Evolutionary conservation across 92 coral and sea anemone genomes (phyloP), one percentile per base, ranked within the genome.

Genomic region (Micromussa lordhowensis): DNA sequence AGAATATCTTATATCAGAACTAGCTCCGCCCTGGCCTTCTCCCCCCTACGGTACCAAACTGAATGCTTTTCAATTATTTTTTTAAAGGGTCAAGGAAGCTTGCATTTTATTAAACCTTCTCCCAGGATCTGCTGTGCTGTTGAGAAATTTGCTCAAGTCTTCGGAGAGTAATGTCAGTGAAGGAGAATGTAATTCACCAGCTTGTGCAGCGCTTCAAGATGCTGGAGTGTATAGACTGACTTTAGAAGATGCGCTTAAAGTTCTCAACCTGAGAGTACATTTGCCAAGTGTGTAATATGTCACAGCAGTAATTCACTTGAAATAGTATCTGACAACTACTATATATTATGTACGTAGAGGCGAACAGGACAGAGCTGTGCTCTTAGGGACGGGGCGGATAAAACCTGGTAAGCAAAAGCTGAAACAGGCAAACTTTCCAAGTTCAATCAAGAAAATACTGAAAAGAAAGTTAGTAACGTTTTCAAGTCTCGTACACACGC

Each of bases 41-140:
- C n/a, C n/a, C n/a, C 48, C 48, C 7, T 40, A 0, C 8, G 48
- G 10, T 76, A 21, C 22, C 2, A 24, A 22, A 26, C 9, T 24
- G 21, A 24, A 6, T 49, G 13, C 21, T 61, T 28, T 61, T 17
- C 7, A 1, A 21, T 61, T 11, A 61, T 4, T 61, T 11, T 32
- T 58, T 81, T 71, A 26, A 78, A 97, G 99, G 87, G 94, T 96
- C 57, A 97, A 97, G 88, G 99, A 97, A 81, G 96, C 98, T 24
- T 91, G 95, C 70, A 94, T 96, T 61, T 86, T 97, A 21, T 92
- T 97, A 55, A 96, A 96, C 90, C 98, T 96, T 36, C 68, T 90
- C 75, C 93, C 99, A 82, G 99, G 99, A 32, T 93, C 99, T n/a
- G 98, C 99, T 9, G 92, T 97, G 78, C 82, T 97, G 8, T 84